A percentile compares a stretch with the other conserved stretches of the same genome.
Evolutionary conservation across 2,113 vertebrate genomes (phyloP).

Genomic region (Megaptera novaeangliae): DNA sequence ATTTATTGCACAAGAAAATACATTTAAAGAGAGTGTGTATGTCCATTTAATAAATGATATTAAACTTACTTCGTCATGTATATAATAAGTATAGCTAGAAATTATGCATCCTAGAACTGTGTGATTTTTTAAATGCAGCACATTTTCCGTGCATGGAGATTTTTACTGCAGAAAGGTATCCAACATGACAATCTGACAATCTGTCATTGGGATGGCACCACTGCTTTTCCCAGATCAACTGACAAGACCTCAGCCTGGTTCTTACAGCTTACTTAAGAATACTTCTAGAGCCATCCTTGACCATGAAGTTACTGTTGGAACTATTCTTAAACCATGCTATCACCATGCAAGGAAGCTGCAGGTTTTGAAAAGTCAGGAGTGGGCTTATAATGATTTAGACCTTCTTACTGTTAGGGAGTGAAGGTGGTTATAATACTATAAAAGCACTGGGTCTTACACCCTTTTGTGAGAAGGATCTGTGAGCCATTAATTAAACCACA

Average conservation of each 20-base stretch:
- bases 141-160: background rate
- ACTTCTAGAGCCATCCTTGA: slow-evolving; percentile 4
- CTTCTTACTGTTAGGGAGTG: background rate
- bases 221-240: slow-evolving; percentile 25
- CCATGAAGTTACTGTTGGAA: slow-evolving; percentile 5
- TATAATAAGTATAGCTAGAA: background rate
- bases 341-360: background rate
- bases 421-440: background rate
- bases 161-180: slow-evolving; percentile 32
- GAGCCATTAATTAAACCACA: background rate
- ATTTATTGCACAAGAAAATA: background rate
- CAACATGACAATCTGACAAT: slow-evolving; percentile 19
- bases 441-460: background rate
- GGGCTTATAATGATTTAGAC: background rate
- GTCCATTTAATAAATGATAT: background rate
- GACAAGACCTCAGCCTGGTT: background rate
- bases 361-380: background rate
- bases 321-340: background rate
- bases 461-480: background rate
- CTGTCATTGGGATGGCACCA: slow-evolving; percentile 20
- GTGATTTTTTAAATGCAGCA: background rate
- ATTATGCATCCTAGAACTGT: background rate
- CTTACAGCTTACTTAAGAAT: slow-evolving; percentile 15
- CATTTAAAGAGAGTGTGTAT: background rate
- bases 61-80: background rate